phyloP scores from a whole-genome alignment of 2,888 invertebrate genomes.

The Agrochola lota region DNA sequence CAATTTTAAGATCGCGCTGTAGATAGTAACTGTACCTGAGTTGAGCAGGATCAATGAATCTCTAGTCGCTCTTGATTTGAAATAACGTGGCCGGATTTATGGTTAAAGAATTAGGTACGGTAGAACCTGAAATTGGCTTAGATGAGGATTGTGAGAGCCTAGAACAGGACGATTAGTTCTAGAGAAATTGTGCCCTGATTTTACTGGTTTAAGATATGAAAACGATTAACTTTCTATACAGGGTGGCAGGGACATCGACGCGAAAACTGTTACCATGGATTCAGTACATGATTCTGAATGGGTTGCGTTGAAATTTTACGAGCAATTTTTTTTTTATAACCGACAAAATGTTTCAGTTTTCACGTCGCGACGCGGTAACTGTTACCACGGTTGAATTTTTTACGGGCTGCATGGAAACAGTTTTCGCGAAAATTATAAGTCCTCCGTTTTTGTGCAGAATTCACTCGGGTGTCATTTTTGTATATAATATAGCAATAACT shows the following conservation, averaged over 20 bases:
- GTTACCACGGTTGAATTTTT: too few species aligned
- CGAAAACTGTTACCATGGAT: too few species aligned
- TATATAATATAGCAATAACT: neutral
- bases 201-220: slow-evolving; percentile 23
- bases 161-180: slow-evolving; percentile 34
- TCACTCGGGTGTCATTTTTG: slow-evolving; percentile 20
- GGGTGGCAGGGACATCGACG: too few species aligned
- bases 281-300: too few species aligned
- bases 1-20: slow-evolving; percentile 55
- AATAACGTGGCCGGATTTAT: slow-evolving; percentile 34
- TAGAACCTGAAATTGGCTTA: slow-evolving; percentile 31
- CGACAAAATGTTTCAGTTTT: too few species aligned
- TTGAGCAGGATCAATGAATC: slow-evolving; percentile 57
- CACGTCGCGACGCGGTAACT: too few species aligned
- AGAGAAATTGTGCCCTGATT: slow-evolving; percentile 19
- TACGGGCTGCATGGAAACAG: too few species aligned
- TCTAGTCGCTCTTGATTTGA: slow-evolving; percentile 50
- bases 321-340: too few species aligned
- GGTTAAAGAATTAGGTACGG: slow-evolving; percentile 38
- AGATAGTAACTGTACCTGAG: slow-evolving; percentile 53
- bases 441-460: slow-evolving; percentile 13
- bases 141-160: slow-evolving; percentile 11
- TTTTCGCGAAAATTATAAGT: neutral
- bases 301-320: too few species aligned
- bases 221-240: slow-evolving; percentile 35